Percentiles rank a stretch among this genome's conserved stretches.
These are phyloP conservation scores for Epicauta chinensis DNA, from an alignment of 1,140 invertebrate species.

Conservation along the genomic window DNA sequence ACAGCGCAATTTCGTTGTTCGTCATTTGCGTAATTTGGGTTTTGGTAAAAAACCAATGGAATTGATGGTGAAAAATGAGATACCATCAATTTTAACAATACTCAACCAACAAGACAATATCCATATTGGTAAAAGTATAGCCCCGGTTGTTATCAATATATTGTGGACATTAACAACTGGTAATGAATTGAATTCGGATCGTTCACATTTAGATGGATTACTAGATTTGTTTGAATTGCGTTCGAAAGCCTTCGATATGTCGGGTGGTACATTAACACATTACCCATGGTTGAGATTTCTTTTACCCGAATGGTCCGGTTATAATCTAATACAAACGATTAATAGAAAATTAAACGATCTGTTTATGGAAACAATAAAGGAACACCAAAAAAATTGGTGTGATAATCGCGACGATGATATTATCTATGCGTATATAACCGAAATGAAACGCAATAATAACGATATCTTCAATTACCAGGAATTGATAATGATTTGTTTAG, in stretches of 20 bases:
- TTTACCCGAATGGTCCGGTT: slow-evolving; percentile 60
- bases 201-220: slow-evolving; percentile 50
- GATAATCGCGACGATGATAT: slow-evolving; percentile 55
- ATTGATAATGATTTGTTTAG: slow-evolving; percentile 67
- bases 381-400: slow-evolving; percentile 51
- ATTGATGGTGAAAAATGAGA: slow-evolving; percentile 60
- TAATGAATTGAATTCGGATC: slow-evolving; percentile 44
- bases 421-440: slow-evolving; percentile 68
- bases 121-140: slow-evolving; percentile 45
- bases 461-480: slow-evolving; percentile 45
- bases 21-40: slow-evolving; percentile 63
- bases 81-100: slow-evolving; percentile 46
- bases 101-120: slow-evolving; percentile 43
- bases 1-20: slow-evolving; percentile 65
- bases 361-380: slow-evolving; percentile 53
- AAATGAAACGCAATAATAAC: slow-evolving; percentile 48
- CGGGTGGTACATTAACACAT: slow-evolving; percentile 59
- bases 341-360: slow-evolving; percentile 55
- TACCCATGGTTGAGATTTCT: slow-evolving; percentile 65
- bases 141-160: slow-evolving; percentile 63
- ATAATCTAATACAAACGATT: slow-evolving; percentile 56
- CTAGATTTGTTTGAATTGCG: slow-evolving; percentile 55
- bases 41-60: slow-evolving; percentile 70
- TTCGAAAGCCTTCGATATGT: slow-evolving; percentile 60
- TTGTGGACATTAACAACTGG: slow-evolving; percentile 69